Conservation (phyloP, 2,797 vertebrate species). For the Yasuhikotakia modesta region DNA sequence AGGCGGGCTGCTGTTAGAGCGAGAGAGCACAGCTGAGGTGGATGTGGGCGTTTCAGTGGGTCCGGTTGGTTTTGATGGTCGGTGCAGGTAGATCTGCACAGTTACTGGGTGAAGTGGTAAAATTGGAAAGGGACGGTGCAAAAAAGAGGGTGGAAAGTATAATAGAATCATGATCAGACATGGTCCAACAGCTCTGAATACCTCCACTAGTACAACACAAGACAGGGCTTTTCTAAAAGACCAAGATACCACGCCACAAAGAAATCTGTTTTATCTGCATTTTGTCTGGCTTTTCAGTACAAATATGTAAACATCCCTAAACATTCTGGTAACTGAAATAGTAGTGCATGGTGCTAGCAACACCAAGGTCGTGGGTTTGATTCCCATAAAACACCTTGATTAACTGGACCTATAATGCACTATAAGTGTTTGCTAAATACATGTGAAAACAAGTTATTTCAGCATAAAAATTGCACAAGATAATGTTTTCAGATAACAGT, state of each 20-base stretch:
- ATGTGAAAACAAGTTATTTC: too few relatives aligned
- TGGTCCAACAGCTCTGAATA: conserved; percentile 24
- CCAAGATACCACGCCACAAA: conserved; percentile 18
- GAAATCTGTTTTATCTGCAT: not conserved
- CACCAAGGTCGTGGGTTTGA: too few relatives aligned
- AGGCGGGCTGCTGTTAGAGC: conserved; percentile 63
- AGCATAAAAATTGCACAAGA: too few relatives aligned
- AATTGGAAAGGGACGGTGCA: conserved; percentile 58
- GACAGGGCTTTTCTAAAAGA: conserved; percentile 42
- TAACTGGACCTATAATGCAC: too few relatives aligned
- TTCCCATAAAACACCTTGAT: too few relatives aligned
- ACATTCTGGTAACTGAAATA: too few relatives aligned
- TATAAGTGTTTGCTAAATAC: too few relatives aligned
- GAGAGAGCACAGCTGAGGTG: conserved; percentile 65
- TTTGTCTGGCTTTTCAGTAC: not conserved
- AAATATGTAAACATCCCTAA: not conserved
- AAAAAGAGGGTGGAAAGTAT: conserved; percentile 50
- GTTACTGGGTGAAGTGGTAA: conserved; percentile 76
- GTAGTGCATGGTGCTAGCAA: too few relatives aligned
- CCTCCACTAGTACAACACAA: conserved; percentile 35
- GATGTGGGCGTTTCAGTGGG: conserved; percentile 65
- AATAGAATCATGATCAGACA: conserved; percentile 56
- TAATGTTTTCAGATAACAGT: too few relatives aligned
- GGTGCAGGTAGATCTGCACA: conserved; percentile 82
- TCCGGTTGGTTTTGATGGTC: conserved; percentile 71